Percentiles rank a stretch among this genome's conserved stretches.
Evolutionary conservation across 1,140 invertebrate genomes (phyloP).

Genomic region (Idris sp.): DNA sequence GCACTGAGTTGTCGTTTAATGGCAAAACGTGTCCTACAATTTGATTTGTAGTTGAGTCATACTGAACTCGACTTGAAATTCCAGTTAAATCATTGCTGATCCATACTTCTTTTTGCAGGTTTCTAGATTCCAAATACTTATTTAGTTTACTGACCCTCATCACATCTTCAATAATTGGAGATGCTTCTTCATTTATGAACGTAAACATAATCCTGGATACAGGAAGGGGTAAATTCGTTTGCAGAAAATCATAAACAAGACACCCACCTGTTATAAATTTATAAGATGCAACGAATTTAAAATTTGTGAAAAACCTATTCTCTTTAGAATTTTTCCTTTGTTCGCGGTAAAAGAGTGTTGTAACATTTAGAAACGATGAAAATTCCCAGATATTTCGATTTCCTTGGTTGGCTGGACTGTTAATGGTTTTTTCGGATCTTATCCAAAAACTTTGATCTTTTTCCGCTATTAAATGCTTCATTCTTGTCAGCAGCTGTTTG

Average conservation of each 20-base stretch:
- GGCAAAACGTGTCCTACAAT: conserved; percentile 15
- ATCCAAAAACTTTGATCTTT: too few species aligned
- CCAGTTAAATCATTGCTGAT: conserved; percentile 16
- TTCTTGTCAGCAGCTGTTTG: too few species aligned
- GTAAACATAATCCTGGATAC: not conserved
- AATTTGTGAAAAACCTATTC: too few species aligned
- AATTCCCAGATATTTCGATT: too few species aligned
- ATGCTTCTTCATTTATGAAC: conserved; percentile 2
- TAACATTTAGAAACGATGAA: too few species aligned
- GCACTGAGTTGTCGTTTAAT: not conserved
- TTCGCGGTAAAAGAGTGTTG: too few species aligned
- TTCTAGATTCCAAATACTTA: not conserved
- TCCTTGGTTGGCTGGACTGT: too few species aligned
- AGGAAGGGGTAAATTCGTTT: conserved; percentile 1
- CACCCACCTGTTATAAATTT: too few species aligned
- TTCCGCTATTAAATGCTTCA: too few species aligned
- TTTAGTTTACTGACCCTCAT: not conserved
- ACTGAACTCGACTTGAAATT: conserved; percentile 6
- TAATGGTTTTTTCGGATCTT: too few species aligned
- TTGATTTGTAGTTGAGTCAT: conserved; percentile 13
- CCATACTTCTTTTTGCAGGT: conserved; percentile 3
- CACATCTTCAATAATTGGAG: not conserved
- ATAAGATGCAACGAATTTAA: too few species aligned
- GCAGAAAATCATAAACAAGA: conserved; percentile 2
- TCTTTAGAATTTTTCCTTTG: too few species aligned